These are phyloP conservation scores for Amblyteles armatorius DNA, from an alignment of 2,888 invertebrate genomes.

Conservation along the genomic window DNA sequence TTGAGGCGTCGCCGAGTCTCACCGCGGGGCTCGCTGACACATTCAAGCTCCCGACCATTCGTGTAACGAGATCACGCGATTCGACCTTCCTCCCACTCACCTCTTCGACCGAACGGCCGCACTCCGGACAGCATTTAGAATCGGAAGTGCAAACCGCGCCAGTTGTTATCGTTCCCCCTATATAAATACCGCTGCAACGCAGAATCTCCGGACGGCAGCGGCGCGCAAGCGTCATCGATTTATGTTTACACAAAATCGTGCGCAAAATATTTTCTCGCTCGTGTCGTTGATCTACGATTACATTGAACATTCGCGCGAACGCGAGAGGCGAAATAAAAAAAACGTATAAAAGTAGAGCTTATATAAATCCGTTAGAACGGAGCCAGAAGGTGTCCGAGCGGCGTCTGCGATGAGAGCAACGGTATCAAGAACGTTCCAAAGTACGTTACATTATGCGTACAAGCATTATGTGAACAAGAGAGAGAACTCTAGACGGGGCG, in stretches of 20 bases:
- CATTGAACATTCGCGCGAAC: background rate
- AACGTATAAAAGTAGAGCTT: background rate
- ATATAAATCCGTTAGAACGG: conserved; percentile 2
- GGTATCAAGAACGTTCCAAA: background rate
- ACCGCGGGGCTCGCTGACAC: background rate
- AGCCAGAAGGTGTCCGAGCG: background rate
- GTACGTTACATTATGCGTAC: background rate
- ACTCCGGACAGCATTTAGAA: background rate
- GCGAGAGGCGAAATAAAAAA: background rate
- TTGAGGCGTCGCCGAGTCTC: background rate
- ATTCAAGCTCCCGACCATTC: background rate
- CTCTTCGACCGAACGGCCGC: background rate
- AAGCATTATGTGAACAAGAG: background rate
- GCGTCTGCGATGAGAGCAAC: background rate
- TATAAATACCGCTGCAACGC: conserved; percentile 31
- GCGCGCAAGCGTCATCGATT: conserved; percentile 11
- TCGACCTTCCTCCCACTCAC: conserved; percentile 21
- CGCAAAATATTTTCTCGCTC: conserved; percentile 26
- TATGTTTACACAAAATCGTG: background rate
- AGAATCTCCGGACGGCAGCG: background rate
- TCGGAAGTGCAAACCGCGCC: conserved; percentile 25
- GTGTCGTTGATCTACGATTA: conserved; percentile 47
- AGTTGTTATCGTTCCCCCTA: conserved; percentile 18
- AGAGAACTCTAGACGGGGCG: background rate
- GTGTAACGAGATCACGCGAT: conserved; percentile 6